Percentiles rank a stretch among this genome's conserved stretches.
Conservation (phyloP, 2,888 invertebrate species). For the Dermolepida albohirtum region DNA sequence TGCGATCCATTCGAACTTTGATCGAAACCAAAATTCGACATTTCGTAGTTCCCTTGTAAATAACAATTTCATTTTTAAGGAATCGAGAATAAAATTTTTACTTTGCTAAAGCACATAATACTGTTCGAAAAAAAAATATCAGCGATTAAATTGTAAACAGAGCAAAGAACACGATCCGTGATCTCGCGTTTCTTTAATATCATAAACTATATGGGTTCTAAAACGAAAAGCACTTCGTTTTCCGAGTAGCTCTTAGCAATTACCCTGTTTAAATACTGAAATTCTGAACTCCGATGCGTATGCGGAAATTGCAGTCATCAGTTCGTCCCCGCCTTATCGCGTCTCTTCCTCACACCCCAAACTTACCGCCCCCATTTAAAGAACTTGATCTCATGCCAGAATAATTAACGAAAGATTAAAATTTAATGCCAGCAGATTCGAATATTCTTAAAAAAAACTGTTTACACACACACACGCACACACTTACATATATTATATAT, state of each 20-base stretch:
- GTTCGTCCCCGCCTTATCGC: slow-evolving; percentile 1
- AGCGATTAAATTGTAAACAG: no score
- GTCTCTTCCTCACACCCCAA: neutral
- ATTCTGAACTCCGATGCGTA: slow-evolving; percentile 2
- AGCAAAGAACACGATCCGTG: neutral
- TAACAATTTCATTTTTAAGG: no score
- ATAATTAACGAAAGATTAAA: slow-evolving; percentile 22
- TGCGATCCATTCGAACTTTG: no score
- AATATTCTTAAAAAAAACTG: neutral
- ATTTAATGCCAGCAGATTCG: neutral
- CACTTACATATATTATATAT: neutral
- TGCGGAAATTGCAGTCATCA: slow-evolving; percentile 24
- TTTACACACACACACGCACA: slow-evolving; percentile 1
- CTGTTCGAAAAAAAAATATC: neutral
- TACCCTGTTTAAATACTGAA: slow-evolving; percentile 4
- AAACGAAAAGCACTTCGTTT: slow-evolving; percentile 8
- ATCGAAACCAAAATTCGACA: no score
- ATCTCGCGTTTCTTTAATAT: slow-evolving; percentile 2
- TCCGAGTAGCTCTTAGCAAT: slow-evolving; percentile 12
- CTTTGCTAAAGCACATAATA: no score
- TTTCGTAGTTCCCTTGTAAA: no score
- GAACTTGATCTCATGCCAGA: neutral
- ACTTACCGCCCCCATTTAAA: no score
- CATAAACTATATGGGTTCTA: slow-evolving; percentile 1
- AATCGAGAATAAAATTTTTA: no score